These are phyloP conservation scores for Microtus obscurus DNA, from an alignment of 2,797 vertebrate genomes.

Conservation along the genomic window DNA sequence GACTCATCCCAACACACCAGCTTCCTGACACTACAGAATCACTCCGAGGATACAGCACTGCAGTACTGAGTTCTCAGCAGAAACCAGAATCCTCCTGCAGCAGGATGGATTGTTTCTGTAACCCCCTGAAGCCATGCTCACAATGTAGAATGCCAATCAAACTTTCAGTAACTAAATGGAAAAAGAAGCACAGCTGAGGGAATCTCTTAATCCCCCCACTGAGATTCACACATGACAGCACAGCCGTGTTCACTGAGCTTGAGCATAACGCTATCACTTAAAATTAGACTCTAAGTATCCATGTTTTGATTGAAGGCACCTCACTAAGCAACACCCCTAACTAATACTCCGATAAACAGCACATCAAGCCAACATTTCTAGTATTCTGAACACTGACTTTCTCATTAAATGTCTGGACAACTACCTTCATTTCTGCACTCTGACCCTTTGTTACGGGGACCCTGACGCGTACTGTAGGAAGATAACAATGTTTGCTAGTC, in stretches of 20 bases:
- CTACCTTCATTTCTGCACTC: neutral
- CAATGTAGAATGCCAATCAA: neutral
- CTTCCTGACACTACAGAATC: neutral
- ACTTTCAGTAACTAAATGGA: neutral
- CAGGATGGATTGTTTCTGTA: neutral
- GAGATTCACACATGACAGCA: conserved; percentile 3
- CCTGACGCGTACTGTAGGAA: neutral
- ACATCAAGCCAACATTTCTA: neutral
- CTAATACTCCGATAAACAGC: neutral
- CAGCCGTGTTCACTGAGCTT: neutral
- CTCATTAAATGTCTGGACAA: conserved; percentile 13
- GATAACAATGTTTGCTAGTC: neutral
- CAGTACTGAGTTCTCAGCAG: neutral
- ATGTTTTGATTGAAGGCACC: neutral
- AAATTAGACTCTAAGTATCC: conserved; percentile 25
- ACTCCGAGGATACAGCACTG: neutral
- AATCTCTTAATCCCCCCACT: neutral
- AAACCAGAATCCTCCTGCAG: neutral
- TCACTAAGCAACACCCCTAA: neutral
- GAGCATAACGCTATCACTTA: neutral
- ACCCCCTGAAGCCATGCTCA: neutral
- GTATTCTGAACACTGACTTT: neutral
- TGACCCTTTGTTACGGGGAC: neutral
- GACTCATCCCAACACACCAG: neutral
- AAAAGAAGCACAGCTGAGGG: neutral